phyloP scores from a whole-genome alignment of 2,888 invertebrate genomes.

The Hydraecia micacea region DNA sequence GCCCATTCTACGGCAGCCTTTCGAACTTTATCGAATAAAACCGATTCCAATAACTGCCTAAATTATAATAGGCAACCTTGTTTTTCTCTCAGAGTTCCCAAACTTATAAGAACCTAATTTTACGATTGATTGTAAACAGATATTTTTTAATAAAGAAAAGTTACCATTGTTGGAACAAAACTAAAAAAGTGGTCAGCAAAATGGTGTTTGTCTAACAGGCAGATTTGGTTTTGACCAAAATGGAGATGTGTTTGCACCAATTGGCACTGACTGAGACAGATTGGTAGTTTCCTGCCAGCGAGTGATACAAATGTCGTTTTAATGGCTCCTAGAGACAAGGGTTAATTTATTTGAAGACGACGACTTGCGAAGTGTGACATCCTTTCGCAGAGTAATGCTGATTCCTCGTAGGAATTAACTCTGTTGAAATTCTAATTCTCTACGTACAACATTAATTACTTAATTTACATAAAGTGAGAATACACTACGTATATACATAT shows the following conservation, averaged over 20 bases:
- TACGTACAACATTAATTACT: slow-evolving; percentile 28
- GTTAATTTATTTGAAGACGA: slow-evolving; percentile 82
- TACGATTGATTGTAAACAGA: slow-evolving; percentile 47
- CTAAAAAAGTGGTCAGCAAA: slow-evolving; percentile 12
- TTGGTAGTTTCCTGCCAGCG: slow-evolving; percentile 84
- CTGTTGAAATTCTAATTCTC: slow-evolving; percentile 44
- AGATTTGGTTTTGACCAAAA: slow-evolving; percentile 61
- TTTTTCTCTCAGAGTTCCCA: slow-evolving; percentile 46
- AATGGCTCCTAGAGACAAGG: slow-evolving; percentile 80
- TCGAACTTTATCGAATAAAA: slow-evolving; percentile 49
- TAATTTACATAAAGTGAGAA: not conserved
- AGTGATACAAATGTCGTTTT: slow-evolving; percentile 82
- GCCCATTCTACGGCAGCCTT: slow-evolving; percentile 14
- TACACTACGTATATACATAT: not conserved
- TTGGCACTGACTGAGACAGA: slow-evolving; percentile 81
- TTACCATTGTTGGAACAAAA: not conserved
- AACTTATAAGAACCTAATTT: slow-evolving; percentile 42
- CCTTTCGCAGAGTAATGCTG: slow-evolving; percentile 64
- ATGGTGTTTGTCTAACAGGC: slow-evolving; percentile 38
- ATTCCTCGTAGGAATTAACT: slow-evolving; percentile 57
- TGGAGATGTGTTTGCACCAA: slow-evolving; percentile 76
- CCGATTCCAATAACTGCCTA: slow-evolving; percentile 49
- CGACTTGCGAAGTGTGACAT: slow-evolving; percentile 70
- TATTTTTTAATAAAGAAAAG: slow-evolving; percentile 12
- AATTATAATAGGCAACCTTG: slow-evolving; percentile 45